phyloP scores from a whole-genome alignment of 92 coral and sea anemone genomes.

The Zoanthus gigantus region DNA sequence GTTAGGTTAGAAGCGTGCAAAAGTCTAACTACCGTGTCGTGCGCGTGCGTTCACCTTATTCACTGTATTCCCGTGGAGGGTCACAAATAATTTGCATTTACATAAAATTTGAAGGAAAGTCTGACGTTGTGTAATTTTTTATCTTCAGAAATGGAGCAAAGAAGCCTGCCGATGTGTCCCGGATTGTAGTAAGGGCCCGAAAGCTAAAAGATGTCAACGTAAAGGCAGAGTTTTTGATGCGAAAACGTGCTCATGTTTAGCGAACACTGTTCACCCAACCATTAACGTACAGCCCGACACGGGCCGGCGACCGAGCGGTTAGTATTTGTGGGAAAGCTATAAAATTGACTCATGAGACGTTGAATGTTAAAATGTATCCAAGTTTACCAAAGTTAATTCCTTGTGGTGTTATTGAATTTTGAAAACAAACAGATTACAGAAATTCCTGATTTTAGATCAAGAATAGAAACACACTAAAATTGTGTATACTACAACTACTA shows the following conservation, averaged over 20 bases:
- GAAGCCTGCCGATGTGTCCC: conserved; percentile 55
- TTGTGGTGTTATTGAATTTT: neutral
- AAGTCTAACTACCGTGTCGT: too few species aligned
- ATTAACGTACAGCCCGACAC: neutral
- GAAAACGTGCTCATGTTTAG: neutral
- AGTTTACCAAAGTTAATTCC: neutral
- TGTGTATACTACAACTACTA: too few species aligned
- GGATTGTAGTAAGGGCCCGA: neutral
- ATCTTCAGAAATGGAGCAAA: conserved; percentile 61
- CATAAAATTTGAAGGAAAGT: conserved; percentile 3
- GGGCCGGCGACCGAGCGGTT: neutral
- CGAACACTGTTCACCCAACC: neutral
- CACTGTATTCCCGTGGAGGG: too few species aligned
- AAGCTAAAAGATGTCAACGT: neutral
- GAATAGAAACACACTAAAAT: too few species aligned
- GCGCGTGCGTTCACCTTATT: too few species aligned
- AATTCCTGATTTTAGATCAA: too few species aligned
- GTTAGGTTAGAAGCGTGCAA: too few species aligned
- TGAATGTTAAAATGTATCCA: neutral
- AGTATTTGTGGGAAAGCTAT: neutral
- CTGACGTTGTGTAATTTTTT: neutral
- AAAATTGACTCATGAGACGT: neutral
- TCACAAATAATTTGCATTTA: neutral
- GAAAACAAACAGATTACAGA: too few species aligned
- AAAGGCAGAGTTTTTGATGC: neutral